Conservation (phyloP, 2,113 vertebrate species). For the Ammodytes marinus region DNA sequence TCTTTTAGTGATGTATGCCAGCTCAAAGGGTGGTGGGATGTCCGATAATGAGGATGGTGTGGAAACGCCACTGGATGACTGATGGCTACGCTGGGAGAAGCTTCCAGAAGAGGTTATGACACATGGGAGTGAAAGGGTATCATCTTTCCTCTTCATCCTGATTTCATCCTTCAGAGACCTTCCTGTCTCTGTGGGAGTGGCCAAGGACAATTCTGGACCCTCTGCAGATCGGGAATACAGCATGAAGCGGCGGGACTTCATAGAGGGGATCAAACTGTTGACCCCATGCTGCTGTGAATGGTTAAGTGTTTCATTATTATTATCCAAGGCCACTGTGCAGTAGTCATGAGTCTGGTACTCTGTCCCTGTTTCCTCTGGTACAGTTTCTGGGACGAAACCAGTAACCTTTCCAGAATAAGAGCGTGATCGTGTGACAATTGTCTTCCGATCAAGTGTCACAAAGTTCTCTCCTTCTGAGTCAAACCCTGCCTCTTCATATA, state of each 20-base stretch:
- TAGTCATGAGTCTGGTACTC: slow-evolving; percentile 85
- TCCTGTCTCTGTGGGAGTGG: slow-evolving; percentile 82
- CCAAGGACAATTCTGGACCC: slow-evolving; percentile 86
- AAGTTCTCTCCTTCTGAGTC: slow-evolving; percentile 87
- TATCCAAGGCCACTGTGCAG: slow-evolving; percentile 83
- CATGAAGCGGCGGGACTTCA: slow-evolving; percentile 89
- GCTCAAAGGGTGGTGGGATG: slow-evolving; percentile 97
- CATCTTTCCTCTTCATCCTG: slow-evolving; percentile 88
- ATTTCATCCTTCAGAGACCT: slow-evolving; percentile 77
- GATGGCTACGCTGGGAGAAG: slow-evolving; percentile 90
- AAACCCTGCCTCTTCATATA: slow-evolving; percentile 86
- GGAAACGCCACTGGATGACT: slow-evolving; percentile 88
- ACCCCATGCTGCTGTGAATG: slow-evolving; percentile 81
- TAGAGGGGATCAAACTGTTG: slow-evolving; percentile 79
- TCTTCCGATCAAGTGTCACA: slow-evolving; percentile 87
- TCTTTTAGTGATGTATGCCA: slow-evolving; percentile 95
- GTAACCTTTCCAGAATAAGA: slow-evolving; percentile 94
- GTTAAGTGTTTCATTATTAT: slow-evolving; percentile 66
- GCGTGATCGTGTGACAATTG: slow-evolving; percentile 88
- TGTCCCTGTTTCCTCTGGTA: slow-evolving; percentile 92
- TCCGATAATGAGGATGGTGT: slow-evolving; percentile 91
- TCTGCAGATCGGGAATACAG: slow-evolving; percentile 92
- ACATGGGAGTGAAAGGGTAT: slow-evolving; percentile 90
- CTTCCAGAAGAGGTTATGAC: slow-evolving; percentile 93
- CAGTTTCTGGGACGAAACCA: slow-evolving; percentile 95